These are phyloP conservation scores for Chaetops frenatus DNA, from an alignment of 2,113 vertebrate genomes.

Conservation along the genomic window DNA sequence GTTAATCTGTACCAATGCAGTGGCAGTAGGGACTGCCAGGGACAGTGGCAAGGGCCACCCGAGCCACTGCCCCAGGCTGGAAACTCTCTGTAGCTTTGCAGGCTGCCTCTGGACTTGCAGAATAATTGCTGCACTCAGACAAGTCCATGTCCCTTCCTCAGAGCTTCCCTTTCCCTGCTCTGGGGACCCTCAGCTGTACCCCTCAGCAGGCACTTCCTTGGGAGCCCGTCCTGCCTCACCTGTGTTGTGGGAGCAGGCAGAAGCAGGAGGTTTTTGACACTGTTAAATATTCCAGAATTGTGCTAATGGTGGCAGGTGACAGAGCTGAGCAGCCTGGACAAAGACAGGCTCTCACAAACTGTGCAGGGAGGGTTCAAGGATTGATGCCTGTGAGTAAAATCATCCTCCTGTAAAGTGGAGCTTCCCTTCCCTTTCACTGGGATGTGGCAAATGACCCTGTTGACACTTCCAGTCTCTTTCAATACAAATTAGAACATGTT, in stretches of 20 bases:
- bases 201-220: not conserved
- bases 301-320: not conserved
- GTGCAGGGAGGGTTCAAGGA: not conserved
- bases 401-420: not conserved
- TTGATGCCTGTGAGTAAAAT: not conserved
- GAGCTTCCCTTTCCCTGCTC: not conserved
- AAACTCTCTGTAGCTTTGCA: not conserved
- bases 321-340: not conserved
- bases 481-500: slow-evolving; percentile 42
- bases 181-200: not conserved
- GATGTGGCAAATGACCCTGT: not conserved
- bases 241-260: not conserved
- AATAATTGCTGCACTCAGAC: not conserved
- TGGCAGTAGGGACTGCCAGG: not conserved
- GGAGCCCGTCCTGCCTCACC: not conserved
- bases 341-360: not conserved
- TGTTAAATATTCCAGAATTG: not conserved
- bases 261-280: not conserved
- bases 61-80: not conserved
- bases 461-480: slow-evolving; percentile 33
- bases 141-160: not conserved
- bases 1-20: not conserved
- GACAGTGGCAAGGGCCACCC: not conserved
- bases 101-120: not conserved
- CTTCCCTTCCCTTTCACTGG: not conserved